Base-by-base conservation (phyloP, 1,140 invertebrate genomes). In the Cydia splendana region DNA sequence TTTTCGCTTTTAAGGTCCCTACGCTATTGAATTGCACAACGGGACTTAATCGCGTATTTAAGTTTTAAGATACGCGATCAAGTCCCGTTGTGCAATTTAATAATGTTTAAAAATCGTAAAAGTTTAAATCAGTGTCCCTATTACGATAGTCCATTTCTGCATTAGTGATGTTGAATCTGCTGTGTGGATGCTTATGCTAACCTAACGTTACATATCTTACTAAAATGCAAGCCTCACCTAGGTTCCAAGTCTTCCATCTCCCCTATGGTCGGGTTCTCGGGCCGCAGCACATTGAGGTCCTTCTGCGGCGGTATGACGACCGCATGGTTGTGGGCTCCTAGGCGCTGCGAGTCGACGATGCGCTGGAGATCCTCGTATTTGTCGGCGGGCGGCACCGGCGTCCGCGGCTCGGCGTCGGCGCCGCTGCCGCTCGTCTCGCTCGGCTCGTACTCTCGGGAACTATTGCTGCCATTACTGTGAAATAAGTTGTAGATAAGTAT, bases 211-310 rank as follows among this genome's bases (percentile, higher is more conserved):
- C 10, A 12, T 48, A 48, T 48, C 57, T 62, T 65, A 18, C 18
- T 45, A 45, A 13, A 78, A 13, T 13, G 9, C 42, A 93, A 18
- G 53, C 2, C 95, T 94, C 79, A 96, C 95, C 94, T 94, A n/a
- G 92, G 87, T 83, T 94, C 93, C 62, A 95, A 85, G 51, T 95
- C 94, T 78, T 95, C 95, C 85, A 96, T 85, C 74, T 96, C 94
- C 0, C 93, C 95, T 34, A 97, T 93, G 5, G 95, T 95, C 0
- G 96, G 96, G 88, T 96, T 95, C 71, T 94, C 91, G 0, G 86
- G 88, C 74, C 92, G 82, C 62, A 93, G 79, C 3, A 93, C 81
- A 78, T 94, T 94, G 4, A 94, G 90, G 65, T 94, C 91, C 65
- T 94, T 93, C 24, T 93, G 94, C 9, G 92, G 93, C 10, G 94